Conservation (phyloP, 2,888 invertebrate genomes). For the Tipula helvola region DNA sequence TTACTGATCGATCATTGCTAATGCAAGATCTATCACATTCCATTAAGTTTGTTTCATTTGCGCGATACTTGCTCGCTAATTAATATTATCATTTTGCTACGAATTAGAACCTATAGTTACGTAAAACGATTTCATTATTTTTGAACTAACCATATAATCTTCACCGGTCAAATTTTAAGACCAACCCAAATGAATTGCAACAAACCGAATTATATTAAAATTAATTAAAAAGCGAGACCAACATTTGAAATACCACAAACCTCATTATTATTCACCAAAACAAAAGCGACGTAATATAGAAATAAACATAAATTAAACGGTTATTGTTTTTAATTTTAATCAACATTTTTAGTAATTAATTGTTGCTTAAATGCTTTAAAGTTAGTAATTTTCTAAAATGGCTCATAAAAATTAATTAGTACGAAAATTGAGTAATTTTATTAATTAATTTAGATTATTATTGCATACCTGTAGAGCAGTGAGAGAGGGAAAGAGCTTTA, state of each 20-base stretch:
- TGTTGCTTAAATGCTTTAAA: not conserved
- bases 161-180: not conserved
- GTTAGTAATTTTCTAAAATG: not conserved
- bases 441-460: not conserved
- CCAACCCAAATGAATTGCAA: not conserved
- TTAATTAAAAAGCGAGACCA: not conserved
- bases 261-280: not conserved
- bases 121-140: no score
- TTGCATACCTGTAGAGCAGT: no score
- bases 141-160: no score
- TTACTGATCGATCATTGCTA: no score
- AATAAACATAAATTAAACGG: not conserved
- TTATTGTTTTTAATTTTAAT: not conserved
- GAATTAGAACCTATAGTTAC: no score
- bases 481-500: not conserved
- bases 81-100: no score
- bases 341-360: not conserved
- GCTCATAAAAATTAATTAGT: not conserved
- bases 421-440: not conserved
- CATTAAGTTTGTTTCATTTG: no score
- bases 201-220: not conserved
- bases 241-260: not conserved
- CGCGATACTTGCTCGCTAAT: no score
- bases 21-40: no score
- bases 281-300: not conserved